Conservation (phyloP, 2,797 vertebrate genomes). For the Leptodactylus fallax region DNA sequence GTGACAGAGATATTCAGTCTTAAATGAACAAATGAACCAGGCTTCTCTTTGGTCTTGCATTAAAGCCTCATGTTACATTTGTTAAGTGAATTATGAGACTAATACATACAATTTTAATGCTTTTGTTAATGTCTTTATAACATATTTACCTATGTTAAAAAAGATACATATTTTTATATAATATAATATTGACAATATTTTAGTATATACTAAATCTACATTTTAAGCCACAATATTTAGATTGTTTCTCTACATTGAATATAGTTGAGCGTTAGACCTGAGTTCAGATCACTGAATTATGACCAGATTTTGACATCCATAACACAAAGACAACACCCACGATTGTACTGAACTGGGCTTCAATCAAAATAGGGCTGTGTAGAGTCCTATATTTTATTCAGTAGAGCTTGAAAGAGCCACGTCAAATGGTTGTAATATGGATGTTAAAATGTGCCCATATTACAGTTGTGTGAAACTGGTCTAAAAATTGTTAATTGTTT, state of each 20-base stretch:
- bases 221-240: constrained; percentile 4
- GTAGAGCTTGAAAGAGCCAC: background rate
- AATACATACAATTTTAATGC: background rate
- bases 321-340: background rate
- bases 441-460: background rate
- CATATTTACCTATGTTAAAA: background rate
- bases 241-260: background rate
- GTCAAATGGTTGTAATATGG: background rate
- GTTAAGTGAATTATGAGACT: constrained; percentile 12
- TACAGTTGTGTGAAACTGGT: background rate
- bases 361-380: too few relatives aligned
- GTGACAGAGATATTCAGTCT: constrained; percentile 69
- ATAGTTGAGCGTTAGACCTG: background rate
- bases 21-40: constrained; percentile 64
- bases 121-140: background rate
- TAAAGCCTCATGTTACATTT: constrained; percentile 64
- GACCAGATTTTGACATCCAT: background rate
- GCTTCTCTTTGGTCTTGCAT: constrained; percentile 72
- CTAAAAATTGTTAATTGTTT: background rate
- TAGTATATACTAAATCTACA: background rate
- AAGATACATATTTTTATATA: background rate
- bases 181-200: background rate
- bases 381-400: too few relatives aligned
- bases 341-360: background rate
- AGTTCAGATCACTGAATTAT: background rate